These are phyloP conservation scores for Pycnonotus jocosus DNA, from an alignment of 2,113 vertebrate species.

Conservation along the genomic window DNA sequence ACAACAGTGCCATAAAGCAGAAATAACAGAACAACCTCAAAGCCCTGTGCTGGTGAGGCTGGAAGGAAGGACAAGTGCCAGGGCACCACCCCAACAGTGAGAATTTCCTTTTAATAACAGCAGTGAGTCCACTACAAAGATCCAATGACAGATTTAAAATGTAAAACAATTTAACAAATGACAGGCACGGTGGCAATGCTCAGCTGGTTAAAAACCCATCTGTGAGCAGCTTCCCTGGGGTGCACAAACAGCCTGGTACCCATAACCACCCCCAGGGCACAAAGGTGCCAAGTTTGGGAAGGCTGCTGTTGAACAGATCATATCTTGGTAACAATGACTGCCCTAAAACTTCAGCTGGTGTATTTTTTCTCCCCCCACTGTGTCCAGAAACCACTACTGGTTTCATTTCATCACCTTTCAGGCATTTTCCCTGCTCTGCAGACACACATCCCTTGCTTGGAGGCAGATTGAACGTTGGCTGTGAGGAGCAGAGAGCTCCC, in stretches of 20 bases:
- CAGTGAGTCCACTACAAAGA: not conserved
- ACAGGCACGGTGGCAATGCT: not conserved
- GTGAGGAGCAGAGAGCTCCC: not conserved
- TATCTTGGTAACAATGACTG: not conserved
- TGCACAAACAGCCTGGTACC: not conserved
- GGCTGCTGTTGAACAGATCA: not conserved
- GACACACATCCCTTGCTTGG: not conserved
- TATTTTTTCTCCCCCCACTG: not conserved
- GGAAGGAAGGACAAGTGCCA: not conserved
- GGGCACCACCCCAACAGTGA: not conserved
- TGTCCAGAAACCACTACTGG: not conserved
- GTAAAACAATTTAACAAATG: not conserved
- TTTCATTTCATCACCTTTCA: not conserved
- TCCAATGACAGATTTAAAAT: not conserved
- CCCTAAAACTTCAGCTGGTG: not conserved
- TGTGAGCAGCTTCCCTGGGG: not conserved
- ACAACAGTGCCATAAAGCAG: not conserved
- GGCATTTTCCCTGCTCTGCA: not conserved
- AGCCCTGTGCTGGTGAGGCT: not conserved
- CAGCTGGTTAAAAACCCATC: not conserved
- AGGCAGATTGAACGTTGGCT: accelerated
- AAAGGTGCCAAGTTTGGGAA: not conserved
- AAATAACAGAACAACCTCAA: not conserved
- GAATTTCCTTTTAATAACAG: slow-evolving; percentile 35
- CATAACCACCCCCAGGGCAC: not conserved